phyloP scores from a whole-genome alignment of 1,140 invertebrate species.

The Drepana arcuata region DNA sequence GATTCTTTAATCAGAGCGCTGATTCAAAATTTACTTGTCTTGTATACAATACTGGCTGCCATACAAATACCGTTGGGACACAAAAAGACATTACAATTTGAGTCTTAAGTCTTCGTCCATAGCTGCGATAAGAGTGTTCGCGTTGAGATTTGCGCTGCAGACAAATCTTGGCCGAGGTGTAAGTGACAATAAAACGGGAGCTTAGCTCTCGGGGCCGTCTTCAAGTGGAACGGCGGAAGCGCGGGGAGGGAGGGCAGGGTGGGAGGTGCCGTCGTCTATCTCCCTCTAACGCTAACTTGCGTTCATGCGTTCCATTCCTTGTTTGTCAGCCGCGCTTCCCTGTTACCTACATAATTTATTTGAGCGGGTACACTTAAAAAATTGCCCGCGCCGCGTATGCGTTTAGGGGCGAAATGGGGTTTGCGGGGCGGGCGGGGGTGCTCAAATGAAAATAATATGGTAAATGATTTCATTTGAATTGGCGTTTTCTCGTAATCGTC shows the following conservation, averaged over 20 bases:
- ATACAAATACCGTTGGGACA: background rate
- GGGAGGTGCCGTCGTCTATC: conserved; percentile 25
- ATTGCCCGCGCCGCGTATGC: conserved; percentile 48
- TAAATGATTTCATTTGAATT: conserved; percentile 65
- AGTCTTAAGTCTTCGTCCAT: conserved; percentile 16
- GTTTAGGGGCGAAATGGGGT: conserved; percentile 51
- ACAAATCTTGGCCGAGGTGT: conserved; percentile 58
- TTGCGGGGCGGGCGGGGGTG: conserved; percentile 33
- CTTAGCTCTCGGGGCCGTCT: conserved; percentile 63
- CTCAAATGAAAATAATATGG: conserved; percentile 62
- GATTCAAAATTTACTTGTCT: conserved; percentile 49
- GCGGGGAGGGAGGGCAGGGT: conserved; percentile 13
- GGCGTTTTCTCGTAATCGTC: conserved; percentile 36
- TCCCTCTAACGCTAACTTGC: conserved; percentile 34
- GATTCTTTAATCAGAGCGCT: conserved; percentile 48
- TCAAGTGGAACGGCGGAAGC: conserved; percentile 41
- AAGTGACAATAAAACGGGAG: conserved; percentile 68
- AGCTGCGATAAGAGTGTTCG: conserved; percentile 13
- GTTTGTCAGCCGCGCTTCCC: conserved; percentile 54
- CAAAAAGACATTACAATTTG: conserved; percentile 9
- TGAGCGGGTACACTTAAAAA: conserved; percentile 66
- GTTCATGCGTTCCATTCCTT: conserved; percentile 60
- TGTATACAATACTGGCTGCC: too few relatives aligned
- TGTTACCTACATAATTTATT: conserved; percentile 68
- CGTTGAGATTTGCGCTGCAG: conserved; percentile 33